Base-by-base conservation (phyloP, 1,140 invertebrate genomes). In the Penaeus chinensis region DNA sequence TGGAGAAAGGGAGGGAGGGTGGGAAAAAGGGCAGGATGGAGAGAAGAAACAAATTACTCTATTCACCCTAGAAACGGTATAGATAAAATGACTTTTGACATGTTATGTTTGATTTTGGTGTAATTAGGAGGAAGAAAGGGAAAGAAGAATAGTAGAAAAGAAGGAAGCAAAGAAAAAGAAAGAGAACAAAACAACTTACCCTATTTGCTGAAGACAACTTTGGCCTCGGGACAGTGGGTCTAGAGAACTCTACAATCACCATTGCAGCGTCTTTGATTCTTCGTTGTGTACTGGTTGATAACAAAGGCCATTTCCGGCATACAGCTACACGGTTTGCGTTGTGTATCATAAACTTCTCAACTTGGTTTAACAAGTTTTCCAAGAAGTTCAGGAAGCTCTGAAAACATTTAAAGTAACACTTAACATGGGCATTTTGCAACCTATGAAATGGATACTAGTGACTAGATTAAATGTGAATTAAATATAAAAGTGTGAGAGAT, bases 371-470 rank as follows among this genome's bases (percentile, higher is more conserved):
- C 22, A 92, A 88, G 71, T 90, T 90, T 77, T 90, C 90, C 27
- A 92, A 69, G 54, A 92, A 91, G 63, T 90, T 90, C 13, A 92
- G 85, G 88, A 91, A 92, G 77, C 82, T 90, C 91, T 91, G 82
- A 20, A 83, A 66, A 11, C 37, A 61, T 84, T 19, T 47, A 63
- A 37, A 69, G 65, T 69, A 54, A 54, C 2, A 13, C 5, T 54
- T 8, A 54, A 54, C 16, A 54, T 54, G 16, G 54, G 54, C 16
- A 16, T 54, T 13, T 54, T 42, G 11, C 10, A 54, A 13, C 54
- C 11, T 16, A 0, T 54, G 16, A 13, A 54, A 54, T 54, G 54
- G 16, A 54, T 54, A 54, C 54, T 13, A 54, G 54, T 54, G 54
- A 54, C 54, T 13, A 54, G 16, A 16, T 16, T 54, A 54, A 54